These are phyloP conservation scores for Phenganax marumi DNA, from an alignment of 92 coral and sea anemone genomes.

Conservation along the genomic window DNA sequence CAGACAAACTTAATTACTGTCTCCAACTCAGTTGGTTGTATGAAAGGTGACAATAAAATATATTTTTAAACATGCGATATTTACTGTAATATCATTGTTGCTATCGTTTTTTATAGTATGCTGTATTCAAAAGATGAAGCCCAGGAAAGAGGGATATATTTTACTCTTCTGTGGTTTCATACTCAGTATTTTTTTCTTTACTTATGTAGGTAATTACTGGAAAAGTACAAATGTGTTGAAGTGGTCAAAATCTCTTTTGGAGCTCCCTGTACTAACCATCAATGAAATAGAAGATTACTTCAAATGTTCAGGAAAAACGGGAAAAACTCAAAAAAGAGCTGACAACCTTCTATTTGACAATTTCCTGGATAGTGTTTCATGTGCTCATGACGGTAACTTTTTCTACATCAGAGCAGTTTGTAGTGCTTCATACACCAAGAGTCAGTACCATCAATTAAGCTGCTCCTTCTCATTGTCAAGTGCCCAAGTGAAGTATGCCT, in stretches of 20 bases:
- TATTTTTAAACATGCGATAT: too few species aligned
- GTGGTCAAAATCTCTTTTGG: slow-evolving; percentile 41
- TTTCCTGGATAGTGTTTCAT: slow-evolving; percentile 51
- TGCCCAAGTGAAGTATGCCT: slow-evolving; percentile 53
- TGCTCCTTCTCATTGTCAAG: slow-evolving; percentile 39
- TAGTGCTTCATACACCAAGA: slow-evolving; percentile 62
- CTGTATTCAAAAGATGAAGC: background rate
- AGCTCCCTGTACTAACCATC: slow-evolving; percentile 46
- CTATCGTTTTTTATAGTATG: background rate
- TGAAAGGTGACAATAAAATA: background rate
- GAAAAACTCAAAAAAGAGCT: slow-evolving; percentile 61
- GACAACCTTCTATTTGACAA: slow-evolving; percentile 52
- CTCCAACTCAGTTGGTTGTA: background rate
- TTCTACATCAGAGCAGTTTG: slow-evolving; percentile 53
- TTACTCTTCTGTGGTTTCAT: background rate
- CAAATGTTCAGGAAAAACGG: slow-evolving; percentile 59
- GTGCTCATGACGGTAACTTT: slow-evolving; percentile 22
- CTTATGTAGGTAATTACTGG: slow-evolving; percentile 1
- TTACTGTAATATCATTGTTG: background rate
- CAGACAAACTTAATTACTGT: background rate
- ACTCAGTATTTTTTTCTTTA: background rate
- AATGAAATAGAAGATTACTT: slow-evolving; percentile 52
- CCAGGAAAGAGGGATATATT: background rate
- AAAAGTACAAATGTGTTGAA: slow-evolving; percentile 4
- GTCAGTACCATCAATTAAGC: slow-evolving; percentile 53